These are phyloP conservation scores for Diplosoma virens DNA, from an alignment of 23 tunicate species.

Conservation along the genomic window DNA sequence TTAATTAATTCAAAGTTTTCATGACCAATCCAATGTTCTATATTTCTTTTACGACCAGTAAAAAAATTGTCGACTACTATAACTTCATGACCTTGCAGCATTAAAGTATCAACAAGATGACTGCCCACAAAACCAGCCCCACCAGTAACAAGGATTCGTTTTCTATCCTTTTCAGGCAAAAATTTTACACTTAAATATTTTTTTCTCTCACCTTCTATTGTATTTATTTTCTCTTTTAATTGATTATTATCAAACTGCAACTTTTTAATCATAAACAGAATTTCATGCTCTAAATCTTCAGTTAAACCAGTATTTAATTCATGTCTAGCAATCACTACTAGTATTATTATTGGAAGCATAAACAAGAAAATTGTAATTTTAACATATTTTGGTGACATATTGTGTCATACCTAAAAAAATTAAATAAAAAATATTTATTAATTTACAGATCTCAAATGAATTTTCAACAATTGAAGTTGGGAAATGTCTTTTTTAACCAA, in stretches of 20 bases:
- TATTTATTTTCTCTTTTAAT: slow-evolving; percentile 26
- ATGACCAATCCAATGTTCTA: slow-evolving; percentile 98
- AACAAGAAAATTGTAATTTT: not conserved
- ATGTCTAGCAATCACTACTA: slow-evolving; percentile 44
- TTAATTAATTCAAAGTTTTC: slow-evolving; percentile 93
- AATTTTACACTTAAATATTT: slow-evolving; percentile 71
- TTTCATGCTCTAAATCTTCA: not conserved
- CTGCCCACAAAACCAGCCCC: slow-evolving; percentile 99
- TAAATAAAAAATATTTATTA: no score
- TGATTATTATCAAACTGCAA: slow-evolving; percentile 43
- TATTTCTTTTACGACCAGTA: slow-evolving; percentile 94
- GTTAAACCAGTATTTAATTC: slow-evolving; percentile 18
- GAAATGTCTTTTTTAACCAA: no score
- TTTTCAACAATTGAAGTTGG: no score
- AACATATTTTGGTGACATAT: not conserved
- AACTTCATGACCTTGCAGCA: slow-evolving; percentile 93
- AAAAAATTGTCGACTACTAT: slow-evolving; percentile 94
- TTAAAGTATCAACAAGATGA: slow-evolving; percentile 88
- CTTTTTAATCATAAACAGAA: slow-evolving; percentile 7
- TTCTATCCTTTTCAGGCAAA: slow-evolving; percentile 88
- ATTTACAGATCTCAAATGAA: no score
- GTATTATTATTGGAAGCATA: not conserved
- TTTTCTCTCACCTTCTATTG: slow-evolving; percentile 19
- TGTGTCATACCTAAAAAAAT: no score
- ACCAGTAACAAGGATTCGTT: slow-evolving; percentile 89